phyloP scores from a whole-genome alignment of 92 coral and sea anemone species.

The Porites rus region DNA sequence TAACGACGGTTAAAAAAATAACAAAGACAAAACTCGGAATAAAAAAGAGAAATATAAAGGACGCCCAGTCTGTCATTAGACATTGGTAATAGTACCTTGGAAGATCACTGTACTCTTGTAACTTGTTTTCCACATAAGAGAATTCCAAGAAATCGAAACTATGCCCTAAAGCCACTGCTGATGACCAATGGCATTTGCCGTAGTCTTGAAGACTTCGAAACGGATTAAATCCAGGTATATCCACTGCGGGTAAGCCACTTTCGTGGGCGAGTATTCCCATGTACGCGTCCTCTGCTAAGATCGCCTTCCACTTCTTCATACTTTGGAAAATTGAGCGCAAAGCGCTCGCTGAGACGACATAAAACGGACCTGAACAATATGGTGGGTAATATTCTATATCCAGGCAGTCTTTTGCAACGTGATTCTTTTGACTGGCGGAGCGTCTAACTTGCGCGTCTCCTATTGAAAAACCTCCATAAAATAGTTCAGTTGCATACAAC shows the following conservation, averaged over 20 bases:
- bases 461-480: conserved; percentile 23
- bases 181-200: conserved; percentile 11
- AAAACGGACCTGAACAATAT: conserved; percentile 21
- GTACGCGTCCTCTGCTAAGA: conserved; percentile 23
- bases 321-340: not conserved
- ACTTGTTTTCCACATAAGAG: not conserved
- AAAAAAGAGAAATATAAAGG: not conserved
- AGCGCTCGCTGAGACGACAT: conserved; percentile 1
- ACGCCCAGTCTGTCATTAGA: conserved; percentile 5
- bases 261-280: conserved; percentile 11
- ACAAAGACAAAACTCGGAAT: not conserved
- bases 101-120: not conserved
- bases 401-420: conserved; percentile 7
- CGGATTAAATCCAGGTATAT: conserved; percentile 11
- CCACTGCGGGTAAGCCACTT: conserved; percentile 2
- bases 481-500: not conserved
- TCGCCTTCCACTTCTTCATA: not conserved
- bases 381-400: not conserved
- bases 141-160: not conserved
- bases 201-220: conserved; percentile 1
- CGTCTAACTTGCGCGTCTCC: not conserved
- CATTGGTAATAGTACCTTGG: not conserved
- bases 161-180: conserved; percentile 34
- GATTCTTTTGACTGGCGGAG: not conserved
- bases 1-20: not conserved